These are phyloP conservation scores for Ridgeia piscesae DNA, from an alignment of 1,140 invertebrate species.

Conservation along the genomic window DNA sequence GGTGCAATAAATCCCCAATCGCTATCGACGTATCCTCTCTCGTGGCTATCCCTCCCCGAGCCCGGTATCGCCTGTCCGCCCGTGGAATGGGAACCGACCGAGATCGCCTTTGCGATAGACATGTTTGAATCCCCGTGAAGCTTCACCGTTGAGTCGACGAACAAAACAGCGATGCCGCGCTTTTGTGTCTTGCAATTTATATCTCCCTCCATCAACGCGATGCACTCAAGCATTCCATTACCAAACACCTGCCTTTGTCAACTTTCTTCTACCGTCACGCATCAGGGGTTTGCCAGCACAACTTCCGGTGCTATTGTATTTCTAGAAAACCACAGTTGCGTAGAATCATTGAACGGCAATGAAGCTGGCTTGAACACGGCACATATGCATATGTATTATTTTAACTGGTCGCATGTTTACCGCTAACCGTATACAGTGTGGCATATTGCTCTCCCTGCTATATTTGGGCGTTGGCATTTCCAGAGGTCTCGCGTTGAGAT, in stretches of 20 bases:
- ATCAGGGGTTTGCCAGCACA: not conserved
- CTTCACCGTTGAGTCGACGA: not conserved
- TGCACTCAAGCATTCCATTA: not conserved
- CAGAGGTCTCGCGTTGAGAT: not conserved
- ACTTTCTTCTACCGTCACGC: not conserved
- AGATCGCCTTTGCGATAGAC: not conserved
- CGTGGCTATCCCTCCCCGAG: not conserved
- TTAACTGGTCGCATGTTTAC: not conserved
- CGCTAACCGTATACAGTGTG: not conserved
- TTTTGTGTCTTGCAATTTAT: not conserved
- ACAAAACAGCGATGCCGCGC: not conserved
- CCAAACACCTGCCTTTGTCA: not conserved
- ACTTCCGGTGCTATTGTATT: not conserved
- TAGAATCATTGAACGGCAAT: not conserved
- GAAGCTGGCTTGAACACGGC: not conserved
- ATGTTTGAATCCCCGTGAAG: not conserved
- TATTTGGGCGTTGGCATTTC: not conserved
- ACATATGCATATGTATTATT: not conserved
- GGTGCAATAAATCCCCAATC: not conserved
- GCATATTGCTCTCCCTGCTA: not conserved
- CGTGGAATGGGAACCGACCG: not conserved
- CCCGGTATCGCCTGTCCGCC: not conserved
- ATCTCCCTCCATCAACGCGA: not conserved
- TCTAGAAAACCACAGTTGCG: not conserved
- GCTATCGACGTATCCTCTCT: not conserved